Percentiles rank a stretch among this genome's conserved stretches.
phyloP scores from a whole-genome alignment of 2,113 vertebrate species.

The Oceanodroma tethys region DNA sequence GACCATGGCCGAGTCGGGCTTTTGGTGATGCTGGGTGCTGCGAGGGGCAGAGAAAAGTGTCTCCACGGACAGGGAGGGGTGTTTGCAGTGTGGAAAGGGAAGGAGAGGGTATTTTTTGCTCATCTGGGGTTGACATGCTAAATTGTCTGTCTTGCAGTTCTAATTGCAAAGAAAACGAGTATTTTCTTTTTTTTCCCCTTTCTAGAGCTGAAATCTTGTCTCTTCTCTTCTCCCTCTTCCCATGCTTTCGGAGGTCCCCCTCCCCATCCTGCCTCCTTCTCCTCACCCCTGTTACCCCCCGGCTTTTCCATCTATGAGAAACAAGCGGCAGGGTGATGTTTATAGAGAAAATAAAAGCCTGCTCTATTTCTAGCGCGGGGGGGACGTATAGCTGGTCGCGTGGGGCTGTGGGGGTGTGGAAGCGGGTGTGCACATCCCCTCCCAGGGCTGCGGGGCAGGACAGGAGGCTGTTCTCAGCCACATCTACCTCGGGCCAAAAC shows the following conservation, averaged over 20 bases:
- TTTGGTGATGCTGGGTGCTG: not conserved
- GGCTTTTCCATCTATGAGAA: conserved; percentile 1
- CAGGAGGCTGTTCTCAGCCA: conserved; percentile 1
- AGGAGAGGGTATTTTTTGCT: not conserved
- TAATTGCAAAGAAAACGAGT: not conserved
- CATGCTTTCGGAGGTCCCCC: not conserved
- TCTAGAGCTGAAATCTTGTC: not conserved
- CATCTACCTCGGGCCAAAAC: not conserved
- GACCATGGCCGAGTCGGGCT: not conserved
- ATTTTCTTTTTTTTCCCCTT: not conserved
- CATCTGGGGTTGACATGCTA: not conserved
- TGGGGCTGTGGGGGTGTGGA: conserved; percentile 38
- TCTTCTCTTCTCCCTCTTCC: not conserved
- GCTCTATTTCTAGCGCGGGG: not conserved
- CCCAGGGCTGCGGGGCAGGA: not conserved
- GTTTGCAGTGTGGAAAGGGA: not conserved
- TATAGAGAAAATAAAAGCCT: conserved; percentile 19
- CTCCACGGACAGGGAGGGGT: fast-evolving
- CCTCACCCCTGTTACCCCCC: not conserved
- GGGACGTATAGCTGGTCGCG: not conserved
- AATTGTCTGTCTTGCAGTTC: not conserved
- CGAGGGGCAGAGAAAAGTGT: not conserved
- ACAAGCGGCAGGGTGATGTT: not conserved
- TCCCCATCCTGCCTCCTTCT: not conserved
- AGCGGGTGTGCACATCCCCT: not conserved